Base-by-base conservation (phyloP, 1,140 invertebrate species). In the Trichonephila clavipes region DNA sequence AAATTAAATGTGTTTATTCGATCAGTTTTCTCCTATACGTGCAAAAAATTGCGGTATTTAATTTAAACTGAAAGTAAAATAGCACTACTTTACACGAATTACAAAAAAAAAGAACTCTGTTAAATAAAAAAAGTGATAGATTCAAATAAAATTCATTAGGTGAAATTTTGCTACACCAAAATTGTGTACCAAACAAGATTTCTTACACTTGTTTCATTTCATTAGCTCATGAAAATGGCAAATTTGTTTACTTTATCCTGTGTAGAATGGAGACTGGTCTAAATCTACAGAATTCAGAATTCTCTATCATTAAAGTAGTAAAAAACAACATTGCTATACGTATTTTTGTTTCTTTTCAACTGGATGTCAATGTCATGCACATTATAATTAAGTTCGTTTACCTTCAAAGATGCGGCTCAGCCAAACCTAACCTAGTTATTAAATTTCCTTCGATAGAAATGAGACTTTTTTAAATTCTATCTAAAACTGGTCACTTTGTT, bases 321-420 rank as follows among this genome's bases (percentile, higher is more conserved):
- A 19, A 1, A 77, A 77, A 77, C 72, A 77, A 3, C 72, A 77
- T 77, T 77, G 34, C 24, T 19, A 0, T 40, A 40, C 34, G 34
- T 34, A 77, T 77, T 77, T 77, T 14, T 40, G 72, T 77, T 69
- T 69, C 10, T 34, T 77, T 34, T 34, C 28, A 34, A 28, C 28
- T 77, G 10, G 28, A 77, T 77, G 72, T 40, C 72, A 77, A 77
- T 77, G 72, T 77, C 72, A 77, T 40, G 34, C 14, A 77, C 72
- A 34, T 77, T 77, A 77, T 77, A 77, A 77, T 77, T 77, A 77
- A 77, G 72, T 77, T 77, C 28, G 28, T 77, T 77, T 77, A 77
- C 28, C 72, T 77, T 77, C 72, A 16, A 10, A 77, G 24, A 77
- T 77, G 72, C 16, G 18, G 72, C 72, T 14, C 72, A 40, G 14